A percentile compares a stretch with the other conserved stretches of the same genome.
Conservation (phyloP, 1,140 invertebrate species). For the Drosophila bocqueti region DNA sequence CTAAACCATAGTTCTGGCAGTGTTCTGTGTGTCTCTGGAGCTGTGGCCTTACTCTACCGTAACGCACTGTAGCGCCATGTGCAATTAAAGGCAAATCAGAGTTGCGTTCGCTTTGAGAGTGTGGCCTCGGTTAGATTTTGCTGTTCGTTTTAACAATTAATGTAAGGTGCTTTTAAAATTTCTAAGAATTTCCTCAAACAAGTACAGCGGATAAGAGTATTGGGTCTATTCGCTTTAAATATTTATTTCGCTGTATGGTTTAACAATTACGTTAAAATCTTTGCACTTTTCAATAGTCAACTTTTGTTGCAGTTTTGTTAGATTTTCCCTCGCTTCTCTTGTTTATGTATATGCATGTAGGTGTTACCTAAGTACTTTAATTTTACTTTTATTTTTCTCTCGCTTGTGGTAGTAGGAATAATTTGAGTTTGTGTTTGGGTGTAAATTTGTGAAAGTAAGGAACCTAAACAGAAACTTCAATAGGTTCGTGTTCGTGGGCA, state of each 20-base stretch:
- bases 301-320: conserved; percentile 75
- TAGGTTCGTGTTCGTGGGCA: conserved; percentile 58
- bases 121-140: conserved; percentile 17
- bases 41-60: conserved; percentile 29
- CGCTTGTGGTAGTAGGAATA: conserved; percentile 46
- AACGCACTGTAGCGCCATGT: conserved; percentile 18
- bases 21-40: conserved; percentile 43
- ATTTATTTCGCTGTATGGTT: conserved; percentile 79
- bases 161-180: conserved; percentile 70
- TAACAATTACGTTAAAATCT: conserved; percentile 82
- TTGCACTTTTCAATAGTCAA: conserved; percentile 83
- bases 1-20: conserved; percentile 67
- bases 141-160: conserved; percentile 61
- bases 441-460: conserved; percentile 15
- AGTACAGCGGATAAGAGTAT: conserved; percentile 68
- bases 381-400: conserved; percentile 11
- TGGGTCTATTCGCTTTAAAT: conserved; percentile 39
- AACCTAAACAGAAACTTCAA: conserved; percentile 33
- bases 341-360: conserved; percentile 40
- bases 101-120: conserved; percentile 2
- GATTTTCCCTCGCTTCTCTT: conserved; percentile 32
- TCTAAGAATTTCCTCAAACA: conserved; percentile 72
- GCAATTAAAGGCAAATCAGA: conserved; percentile 31
- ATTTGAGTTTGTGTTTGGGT: conserved; percentile 7
- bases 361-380: conserved; percentile 41